Conservation (phyloP, 2,888 invertebrate genomes). For the Synanthedon andrenaeformis region DNA sequence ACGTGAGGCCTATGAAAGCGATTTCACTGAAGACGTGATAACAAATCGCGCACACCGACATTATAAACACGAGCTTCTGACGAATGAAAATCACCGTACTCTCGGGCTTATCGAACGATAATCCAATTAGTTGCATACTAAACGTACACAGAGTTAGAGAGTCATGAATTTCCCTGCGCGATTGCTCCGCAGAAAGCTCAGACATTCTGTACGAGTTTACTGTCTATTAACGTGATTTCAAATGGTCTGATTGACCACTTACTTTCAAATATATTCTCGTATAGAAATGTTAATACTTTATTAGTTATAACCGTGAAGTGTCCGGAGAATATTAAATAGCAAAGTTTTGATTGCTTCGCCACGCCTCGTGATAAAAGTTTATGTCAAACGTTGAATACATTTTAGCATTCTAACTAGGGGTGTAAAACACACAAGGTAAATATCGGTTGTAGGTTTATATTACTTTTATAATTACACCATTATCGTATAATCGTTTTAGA, state of each 20-base stretch:
- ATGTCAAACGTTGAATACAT: background rate
- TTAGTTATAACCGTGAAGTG: conserved; percentile 4
- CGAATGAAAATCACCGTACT: conserved; percentile 20
- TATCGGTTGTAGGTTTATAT: background rate
- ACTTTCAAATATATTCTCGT: conserved; percentile 3
- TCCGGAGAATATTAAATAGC: conserved; percentile 14
- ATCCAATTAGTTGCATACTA: conserved; percentile 46
- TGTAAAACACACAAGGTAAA: background rate
- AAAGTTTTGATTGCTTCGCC: conserved; percentile 14
- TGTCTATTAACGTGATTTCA: background rate
- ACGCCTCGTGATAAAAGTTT: conserved; percentile 10
- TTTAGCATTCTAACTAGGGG: background rate
- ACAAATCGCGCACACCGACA: conserved; percentile 40
- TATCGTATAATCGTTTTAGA: too few species aligned
- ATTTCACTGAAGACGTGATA: conserved; percentile 59
- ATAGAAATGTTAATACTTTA: conserved; percentile 2
- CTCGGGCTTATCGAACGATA: conserved; percentile 36
- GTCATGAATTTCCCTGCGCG: conserved; percentile 44
- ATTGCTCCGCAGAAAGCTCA: conserved; percentile 24
- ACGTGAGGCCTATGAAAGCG: conserved; percentile 44
- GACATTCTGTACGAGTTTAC: conserved; percentile 25
- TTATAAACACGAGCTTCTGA: conserved; percentile 37
- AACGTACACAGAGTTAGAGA: conserved; percentile 40
- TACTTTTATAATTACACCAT: background rate
- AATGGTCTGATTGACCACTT: background rate